Evolutionary conservation across 2,113 vertebrate genomes (phyloP).

Genomic region (Gallinago paraguaiae): DNA sequence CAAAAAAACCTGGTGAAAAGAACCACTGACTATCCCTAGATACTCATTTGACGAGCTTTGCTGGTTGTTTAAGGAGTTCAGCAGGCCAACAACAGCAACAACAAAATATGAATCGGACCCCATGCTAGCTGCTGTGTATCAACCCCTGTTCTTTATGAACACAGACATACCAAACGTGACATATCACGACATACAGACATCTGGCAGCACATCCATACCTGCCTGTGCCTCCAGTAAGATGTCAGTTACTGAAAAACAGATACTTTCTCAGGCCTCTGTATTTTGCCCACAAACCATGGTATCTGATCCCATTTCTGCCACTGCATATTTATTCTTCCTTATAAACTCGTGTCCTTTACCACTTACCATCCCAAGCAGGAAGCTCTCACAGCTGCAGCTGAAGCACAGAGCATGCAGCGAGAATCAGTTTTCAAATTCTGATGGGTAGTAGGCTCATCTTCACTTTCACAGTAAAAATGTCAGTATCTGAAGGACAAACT

Average conservation of each 20-base stretch:
- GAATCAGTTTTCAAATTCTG: not conserved
- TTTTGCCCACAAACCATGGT: not conserved
- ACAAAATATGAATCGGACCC: not conserved
- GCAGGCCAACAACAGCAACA: not conserved
- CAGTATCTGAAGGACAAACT: not conserved
- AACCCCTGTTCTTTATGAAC: not conserved
- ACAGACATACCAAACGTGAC: not conserved
- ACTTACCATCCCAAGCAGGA: not conserved
- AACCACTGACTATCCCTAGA: not conserved
- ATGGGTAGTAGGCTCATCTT: not conserved
- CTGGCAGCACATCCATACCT: not conserved
- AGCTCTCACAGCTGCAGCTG: not conserved
- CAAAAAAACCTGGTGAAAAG: not conserved
- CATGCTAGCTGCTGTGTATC: not conserved
- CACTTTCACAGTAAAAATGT: not conserved
- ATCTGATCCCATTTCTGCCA: not conserved
- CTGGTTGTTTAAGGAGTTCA: not conserved
- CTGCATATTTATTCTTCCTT: not conserved
- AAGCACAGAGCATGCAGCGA: rapidly evolving
- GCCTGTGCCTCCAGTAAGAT: not conserved
- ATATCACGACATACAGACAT: not conserved
- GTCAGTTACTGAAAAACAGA: not conserved
- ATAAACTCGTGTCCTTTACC: not conserved
- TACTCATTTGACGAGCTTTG: not conserved
- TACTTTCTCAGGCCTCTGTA: not conserved